phyloP scores from a whole-genome alignment of 2,888 invertebrate genomes.

The Sicus ferrugineus region DNA sequence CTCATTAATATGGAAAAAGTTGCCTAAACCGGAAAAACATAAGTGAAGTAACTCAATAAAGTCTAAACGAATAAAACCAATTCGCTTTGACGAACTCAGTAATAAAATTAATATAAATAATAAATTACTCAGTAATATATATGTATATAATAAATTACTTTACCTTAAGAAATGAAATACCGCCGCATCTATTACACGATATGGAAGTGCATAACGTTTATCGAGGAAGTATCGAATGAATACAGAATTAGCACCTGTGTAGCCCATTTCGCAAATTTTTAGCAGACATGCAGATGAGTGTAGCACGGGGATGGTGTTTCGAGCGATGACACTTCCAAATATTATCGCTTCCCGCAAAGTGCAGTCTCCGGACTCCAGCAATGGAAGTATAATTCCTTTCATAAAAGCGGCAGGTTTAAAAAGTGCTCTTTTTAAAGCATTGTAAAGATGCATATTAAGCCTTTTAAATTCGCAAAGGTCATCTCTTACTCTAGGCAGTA shows the following conservation, averaged over 20 bases:
- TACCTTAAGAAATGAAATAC: conserved; percentile 94
- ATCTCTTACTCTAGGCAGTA: conserved; percentile 91
- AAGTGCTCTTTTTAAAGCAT: conserved; percentile 88
- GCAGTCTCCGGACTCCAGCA: conserved; percentile 88
- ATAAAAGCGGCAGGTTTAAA: conserved; percentile 98
- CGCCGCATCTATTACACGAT: conserved; percentile 91
- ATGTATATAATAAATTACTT: too few species aligned
- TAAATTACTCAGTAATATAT: too few species aligned
- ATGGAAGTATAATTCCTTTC: conserved; percentile 84
- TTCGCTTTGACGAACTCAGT: too few species aligned
- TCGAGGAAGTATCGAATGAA: conserved; percentile 93
- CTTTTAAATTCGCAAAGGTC: conserved; percentile 95
- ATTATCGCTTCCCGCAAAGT: conserved; percentile 96
- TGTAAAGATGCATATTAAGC: conserved; percentile 95
- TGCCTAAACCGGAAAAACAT: conserved; percentile 35
- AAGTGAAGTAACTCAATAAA: too few species aligned
- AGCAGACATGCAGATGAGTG: conserved; percentile 95
- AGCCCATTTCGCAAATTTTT: conserved; percentile 97
- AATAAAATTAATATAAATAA: too few species aligned
- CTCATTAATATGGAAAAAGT: not conserved
- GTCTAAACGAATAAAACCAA: too few species aligned
- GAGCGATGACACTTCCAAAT: conserved; percentile 88
- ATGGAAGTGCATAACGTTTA: conserved; percentile 97
- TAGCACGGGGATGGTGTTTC: conserved; percentile 90
- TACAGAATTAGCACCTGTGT: conserved; percentile 94